Base-by-base conservation (phyloP, 2,888 invertebrate species). In the Tridacna crocea region DNA sequence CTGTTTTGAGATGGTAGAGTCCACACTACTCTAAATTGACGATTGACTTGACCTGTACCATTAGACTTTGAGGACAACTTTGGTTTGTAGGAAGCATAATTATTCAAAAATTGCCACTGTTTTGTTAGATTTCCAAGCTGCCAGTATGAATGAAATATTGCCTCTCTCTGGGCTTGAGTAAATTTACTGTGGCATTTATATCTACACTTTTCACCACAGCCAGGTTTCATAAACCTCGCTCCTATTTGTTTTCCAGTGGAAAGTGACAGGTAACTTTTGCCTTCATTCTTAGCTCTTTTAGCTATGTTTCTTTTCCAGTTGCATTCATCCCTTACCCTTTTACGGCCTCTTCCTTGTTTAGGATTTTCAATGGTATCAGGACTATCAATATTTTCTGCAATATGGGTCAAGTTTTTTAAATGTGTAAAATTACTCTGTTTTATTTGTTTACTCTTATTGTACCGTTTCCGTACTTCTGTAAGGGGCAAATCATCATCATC, bases 41-140 rank as follows among this genome's bases (percentile, higher is more conserved):
- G 19, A 11, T 4, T 46, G 19, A 46, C 55, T 76, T 60, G 47
- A 17, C 22, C n/a, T 27, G 11, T 19, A n/a, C 61, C 27, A 11
- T 51, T 66, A n/a, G 22, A 24, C n/a, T 19, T 36, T 51, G n/a
- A 65, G 10, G 10, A 22, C 48, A 13, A 26, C 55, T 76, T 80
- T 55, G 2, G 13, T 55, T 65, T 72, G 48, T 17, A 36, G 58
- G 10, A 11, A 24, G 82, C 24, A 65, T 73, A 65, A 27, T 73
- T 82, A 6, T 63, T 24, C 10, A 82, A 0, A 75, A 78, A 82
- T 22, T 78, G 70, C 19, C 82, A 51, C 55, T 78, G 82, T 17
- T 51, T 68, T 13, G 46, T 72, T 1, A 78, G 2, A 65, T 58
- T 27, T 24, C 75, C 78, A 24, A 78, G 51, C 0, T 26, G 26